Conservation (phyloP, 2,888 invertebrate species). For the Pseudococcus longispinus region DNA sequence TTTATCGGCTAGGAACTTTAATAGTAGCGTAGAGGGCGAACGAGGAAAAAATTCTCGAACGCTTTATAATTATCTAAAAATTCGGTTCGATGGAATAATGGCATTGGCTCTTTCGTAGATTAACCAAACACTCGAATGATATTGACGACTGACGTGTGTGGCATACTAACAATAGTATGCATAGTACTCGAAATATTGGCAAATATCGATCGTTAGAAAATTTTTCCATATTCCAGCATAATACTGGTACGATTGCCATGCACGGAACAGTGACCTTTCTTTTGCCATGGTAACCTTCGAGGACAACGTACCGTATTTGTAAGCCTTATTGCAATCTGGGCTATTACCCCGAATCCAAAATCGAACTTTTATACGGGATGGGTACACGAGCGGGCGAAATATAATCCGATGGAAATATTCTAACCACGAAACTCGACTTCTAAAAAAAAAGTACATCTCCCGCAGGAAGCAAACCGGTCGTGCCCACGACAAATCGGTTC, state of each 20-base stretch:
- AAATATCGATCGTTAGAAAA: not conserved
- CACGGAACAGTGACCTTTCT: conserved; percentile 21
- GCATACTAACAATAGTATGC: not conserved
- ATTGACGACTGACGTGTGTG: not conserved
- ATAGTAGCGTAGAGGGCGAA: not conserved
- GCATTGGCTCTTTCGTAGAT: not conserved
- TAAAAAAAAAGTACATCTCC: conserved; percentile 22
- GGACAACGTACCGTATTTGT: conserved; percentile 21
- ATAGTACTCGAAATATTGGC: not conserved
- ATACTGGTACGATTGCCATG: not conserved
- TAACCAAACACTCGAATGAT: not conserved
- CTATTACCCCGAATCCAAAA: not conserved
- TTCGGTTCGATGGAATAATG: not conserved
- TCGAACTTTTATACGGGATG: not conserved
- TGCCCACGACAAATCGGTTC: conserved; percentile 44
- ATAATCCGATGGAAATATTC: conserved; percentile 10
- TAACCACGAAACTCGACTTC: conserved; percentile 15
- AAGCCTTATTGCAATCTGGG: not conserved
- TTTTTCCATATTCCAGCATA: conserved; percentile 32
- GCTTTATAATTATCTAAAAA: not conserved
- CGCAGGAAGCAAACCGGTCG: conserved; percentile 36
- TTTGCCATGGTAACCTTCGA: conserved; percentile 35
- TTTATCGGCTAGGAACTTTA: not conserved
- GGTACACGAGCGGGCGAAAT: not conserved
- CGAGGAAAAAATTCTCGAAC: not conserved